Evolutionary conservation across 2,113 vertebrate species (phyloP).

Genomic region (Vulpes vulpes): DNA sequence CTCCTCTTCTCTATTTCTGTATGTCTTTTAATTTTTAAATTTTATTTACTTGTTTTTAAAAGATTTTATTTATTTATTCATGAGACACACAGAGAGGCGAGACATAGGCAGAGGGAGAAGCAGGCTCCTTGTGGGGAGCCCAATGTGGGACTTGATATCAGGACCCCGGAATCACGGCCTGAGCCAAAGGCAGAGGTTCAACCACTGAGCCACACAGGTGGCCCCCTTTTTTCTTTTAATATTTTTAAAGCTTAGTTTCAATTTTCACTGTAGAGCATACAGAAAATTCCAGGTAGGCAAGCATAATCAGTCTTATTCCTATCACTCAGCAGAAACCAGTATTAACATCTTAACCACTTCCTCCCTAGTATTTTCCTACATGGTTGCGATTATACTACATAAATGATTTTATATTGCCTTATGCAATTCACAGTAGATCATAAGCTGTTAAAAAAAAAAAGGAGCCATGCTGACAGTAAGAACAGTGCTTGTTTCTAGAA

Average conservation of each 20-base stretch:
- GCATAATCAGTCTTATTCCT: constrained; percentile 14
- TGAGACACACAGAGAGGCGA: too few species aligned
- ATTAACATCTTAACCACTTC: background rate
- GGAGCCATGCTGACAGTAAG: background rate
- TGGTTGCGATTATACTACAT: background rate
- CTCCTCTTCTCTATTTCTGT: background rate
- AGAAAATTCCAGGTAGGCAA: constrained; percentile 50
- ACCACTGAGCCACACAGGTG: too few species aligned
- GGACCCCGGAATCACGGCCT: too few species aligned
- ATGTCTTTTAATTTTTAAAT: background rate
- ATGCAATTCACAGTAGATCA: background rate
- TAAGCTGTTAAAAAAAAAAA: background rate
- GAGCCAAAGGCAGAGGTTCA: too few species aligned
- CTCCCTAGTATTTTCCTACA: background rate
- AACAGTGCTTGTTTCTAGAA: background rate
- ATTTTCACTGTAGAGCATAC: constrained; percentile 12
- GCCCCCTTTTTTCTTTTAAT: background rate
- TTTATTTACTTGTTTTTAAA: too few species aligned
- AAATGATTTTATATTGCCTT: background rate
- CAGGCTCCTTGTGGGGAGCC: too few species aligned
- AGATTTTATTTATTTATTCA: too few species aligned
- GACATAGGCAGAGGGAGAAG: too few species aligned
- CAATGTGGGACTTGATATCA: too few species aligned
- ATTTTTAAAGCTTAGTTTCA: background rate
- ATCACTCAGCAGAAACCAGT: background rate